These are phyloP conservation scores for Flexamia atlantica DNA, from an alignment of 2,888 invertebrate species.

Conservation along the genomic window DNA sequence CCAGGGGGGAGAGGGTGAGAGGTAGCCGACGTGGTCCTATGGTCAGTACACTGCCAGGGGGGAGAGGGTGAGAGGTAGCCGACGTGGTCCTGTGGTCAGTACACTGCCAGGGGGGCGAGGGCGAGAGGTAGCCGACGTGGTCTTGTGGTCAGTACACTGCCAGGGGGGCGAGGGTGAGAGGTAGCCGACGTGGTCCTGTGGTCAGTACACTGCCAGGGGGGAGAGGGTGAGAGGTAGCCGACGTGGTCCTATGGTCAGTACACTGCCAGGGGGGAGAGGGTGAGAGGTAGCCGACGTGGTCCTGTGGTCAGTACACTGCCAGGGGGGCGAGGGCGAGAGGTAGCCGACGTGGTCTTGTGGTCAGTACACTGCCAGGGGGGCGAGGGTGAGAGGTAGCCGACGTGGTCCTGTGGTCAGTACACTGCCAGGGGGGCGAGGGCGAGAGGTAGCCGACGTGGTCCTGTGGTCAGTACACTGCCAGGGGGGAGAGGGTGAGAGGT, in stretches of 20 bases:
- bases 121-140: not conserved
- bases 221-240: conserved; percentile 2
- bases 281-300: not conserved
- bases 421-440: not conserved
- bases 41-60: conserved; percentile 15
- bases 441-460: conserved; percentile 9
- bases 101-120: conserved; percentile 9
- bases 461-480: conserved; percentile 24
- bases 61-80: conserved; percentile 5
- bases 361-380: conserved; percentile 3
- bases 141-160: not conserved
- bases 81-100: conserved; percentile 7
- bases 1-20: conserved; percentile 3
- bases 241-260: not conserved
- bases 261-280: conserved; percentile 8
- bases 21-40: not conserved
- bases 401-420: conserved; percentile 10
- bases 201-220: conserved; percentile 20
- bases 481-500: not conserved
- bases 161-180: conserved; percentile 29
- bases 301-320: not conserved
- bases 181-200: conserved; percentile 29
- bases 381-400: conserved; percentile 23
- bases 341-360: conserved; percentile 14
- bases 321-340: conserved; percentile 25